These are phyloP conservation scores for Tachycineta bicolor DNA, from an alignment of 2,113 vertebrate genomes.

Conservation along the genomic window DNA sequence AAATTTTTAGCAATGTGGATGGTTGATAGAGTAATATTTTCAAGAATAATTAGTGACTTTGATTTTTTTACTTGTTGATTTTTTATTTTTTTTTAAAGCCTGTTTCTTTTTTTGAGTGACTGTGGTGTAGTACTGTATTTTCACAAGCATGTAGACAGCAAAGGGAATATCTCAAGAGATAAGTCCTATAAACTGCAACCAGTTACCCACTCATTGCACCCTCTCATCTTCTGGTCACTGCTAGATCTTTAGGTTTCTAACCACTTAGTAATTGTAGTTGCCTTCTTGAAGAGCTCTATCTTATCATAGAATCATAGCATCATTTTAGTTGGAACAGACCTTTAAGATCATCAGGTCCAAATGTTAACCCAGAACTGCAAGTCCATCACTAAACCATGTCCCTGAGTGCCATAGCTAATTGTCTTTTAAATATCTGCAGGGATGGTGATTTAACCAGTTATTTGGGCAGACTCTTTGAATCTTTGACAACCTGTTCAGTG, in stretches of 20 bases:
- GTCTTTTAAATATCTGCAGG: neutral
- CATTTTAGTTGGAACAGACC: neutral
- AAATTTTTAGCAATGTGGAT: neutral
- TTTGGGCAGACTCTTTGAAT: neutral
- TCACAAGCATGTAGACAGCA: neutral
- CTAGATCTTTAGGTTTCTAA: neutral
- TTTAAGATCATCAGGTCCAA: neutral
- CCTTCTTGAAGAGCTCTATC: neutral
- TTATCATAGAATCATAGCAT: neutral
- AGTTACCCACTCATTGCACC: neutral
- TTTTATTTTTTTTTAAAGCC: neutral
- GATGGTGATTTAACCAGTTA: neutral
- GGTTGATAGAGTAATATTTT: neutral
- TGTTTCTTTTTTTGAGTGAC: neutral
- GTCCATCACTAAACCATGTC: neutral
- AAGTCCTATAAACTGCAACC: neutral
- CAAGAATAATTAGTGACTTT: neutral
- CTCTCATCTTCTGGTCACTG: neutral
- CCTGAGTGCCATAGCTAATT: neutral
- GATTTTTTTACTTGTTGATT: neutral
- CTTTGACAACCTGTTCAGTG: neutral
- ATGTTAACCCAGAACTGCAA: fast-evolving
- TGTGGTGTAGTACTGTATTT: neutral
- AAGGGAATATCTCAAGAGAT: neutral
- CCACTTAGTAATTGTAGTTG: neutral